A percentile compares a stretch with the other conserved stretches of the same genome.
Conservation (phyloP, 2,888 invertebrate genomes). For the Actias luna region DNA sequence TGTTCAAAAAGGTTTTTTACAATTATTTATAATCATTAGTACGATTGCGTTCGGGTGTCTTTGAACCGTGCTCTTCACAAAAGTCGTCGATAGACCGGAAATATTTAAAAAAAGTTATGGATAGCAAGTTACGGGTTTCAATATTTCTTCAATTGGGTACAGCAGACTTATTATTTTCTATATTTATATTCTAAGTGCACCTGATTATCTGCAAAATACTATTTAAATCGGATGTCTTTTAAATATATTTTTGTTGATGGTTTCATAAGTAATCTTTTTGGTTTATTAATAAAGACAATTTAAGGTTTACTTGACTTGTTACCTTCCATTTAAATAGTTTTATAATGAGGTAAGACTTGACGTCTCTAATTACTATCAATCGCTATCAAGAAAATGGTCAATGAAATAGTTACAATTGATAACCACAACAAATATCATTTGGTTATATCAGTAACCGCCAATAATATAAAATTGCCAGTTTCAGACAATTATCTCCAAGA, state of each 20-base stretch:
- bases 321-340: not conserved
- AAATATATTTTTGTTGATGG: not conserved
- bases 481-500: not conserved
- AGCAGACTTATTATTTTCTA: not conserved
- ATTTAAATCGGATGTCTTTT: not conserved
- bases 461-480: not conserved
- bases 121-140: not conserved
- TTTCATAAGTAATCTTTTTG: no score
- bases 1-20: not conserved
- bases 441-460: no score
- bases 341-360: not conserved
- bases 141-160: not conserved
- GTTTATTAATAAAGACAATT: not conserved
- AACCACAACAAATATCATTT: not conserved
- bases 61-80: not conserved
- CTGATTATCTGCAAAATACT: not conserved
- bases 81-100: no score
- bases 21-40: not conserved
- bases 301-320: not conserved
- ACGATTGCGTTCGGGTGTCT: not conserved
- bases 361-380: not conserved
- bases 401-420: not conserved
- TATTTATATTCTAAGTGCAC: not conserved
- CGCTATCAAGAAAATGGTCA: not conserved
- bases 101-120: no score